Evolutionary conservation across 2,888 invertebrate genomes (phyloP).

Genomic region (Mimachlamys varia): DNA sequence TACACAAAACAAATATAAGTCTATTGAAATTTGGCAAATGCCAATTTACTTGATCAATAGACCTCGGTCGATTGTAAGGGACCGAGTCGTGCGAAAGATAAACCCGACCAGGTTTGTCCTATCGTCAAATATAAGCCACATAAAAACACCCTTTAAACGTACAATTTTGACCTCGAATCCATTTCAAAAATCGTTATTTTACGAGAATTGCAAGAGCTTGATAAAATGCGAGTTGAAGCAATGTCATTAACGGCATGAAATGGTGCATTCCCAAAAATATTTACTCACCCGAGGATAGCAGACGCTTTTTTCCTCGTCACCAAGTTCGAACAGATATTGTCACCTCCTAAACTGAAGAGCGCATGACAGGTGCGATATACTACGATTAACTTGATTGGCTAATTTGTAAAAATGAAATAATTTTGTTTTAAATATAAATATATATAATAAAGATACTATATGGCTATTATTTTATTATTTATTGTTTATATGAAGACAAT

Average conservation of each 20-base stretch:
- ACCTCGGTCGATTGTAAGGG: constrained; percentile 10
- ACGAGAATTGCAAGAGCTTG: background rate
- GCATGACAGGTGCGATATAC: background rate
- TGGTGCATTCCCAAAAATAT: background rate
- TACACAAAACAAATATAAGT: constrained; percentile 28
- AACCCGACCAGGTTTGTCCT: background rate
- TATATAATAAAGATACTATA: background rate
- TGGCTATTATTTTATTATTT: background rate
- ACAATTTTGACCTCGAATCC: background rate
- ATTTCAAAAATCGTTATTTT: background rate
- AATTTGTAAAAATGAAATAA: background rate
- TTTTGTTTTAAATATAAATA: constrained; percentile 7
- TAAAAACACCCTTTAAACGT: background rate
- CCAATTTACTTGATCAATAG: constrained; percentile 34
- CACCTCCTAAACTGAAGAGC: constrained; percentile 3
- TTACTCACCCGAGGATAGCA: constrained; percentile 1
- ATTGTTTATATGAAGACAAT: background rate
- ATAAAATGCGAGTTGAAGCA: background rate
- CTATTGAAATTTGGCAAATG: constrained; percentile 31
- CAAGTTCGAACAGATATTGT: constrained; percentile 23
- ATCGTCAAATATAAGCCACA: background rate
- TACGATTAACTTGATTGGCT: background rate
- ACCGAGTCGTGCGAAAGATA: background rate
- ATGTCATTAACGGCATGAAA: background rate
- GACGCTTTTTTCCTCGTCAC: constrained; percentile 28